Evolutionary conservation across 2,113 vertebrate genomes (phyloP), one percentile per base, ranked within the genome.

Genomic region (Myrmophylax atrothorax): DNA sequence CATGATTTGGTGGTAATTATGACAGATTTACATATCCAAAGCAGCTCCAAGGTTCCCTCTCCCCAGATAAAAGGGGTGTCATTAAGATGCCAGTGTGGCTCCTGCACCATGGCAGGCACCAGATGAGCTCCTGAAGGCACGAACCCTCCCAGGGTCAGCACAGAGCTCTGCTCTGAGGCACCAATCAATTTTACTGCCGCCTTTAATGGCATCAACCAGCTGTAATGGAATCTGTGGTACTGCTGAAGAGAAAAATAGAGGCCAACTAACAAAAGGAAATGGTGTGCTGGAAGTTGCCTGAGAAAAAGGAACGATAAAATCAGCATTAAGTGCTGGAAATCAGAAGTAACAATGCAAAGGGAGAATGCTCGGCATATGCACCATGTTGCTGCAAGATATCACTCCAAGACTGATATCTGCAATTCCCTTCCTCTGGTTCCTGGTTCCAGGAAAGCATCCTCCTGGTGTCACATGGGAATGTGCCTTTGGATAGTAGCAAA

Each of bases 171-270:
- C 63, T 89, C 74, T 56, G 80, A 96, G 89, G 84, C 56, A 84
- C 92, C 77, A 84, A 87, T 94, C 92, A 89, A 89, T 97, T 95
- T 92, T 87, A 91, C 87, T 93, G 37, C 82, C 8, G 56, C 67
- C 93, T 95, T 91, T 81, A 90, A 93, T 14, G 63, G 88, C 87
- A 77, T 23, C 18, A 88, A 83, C 46, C 52, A 84, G 75, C 89
- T 69, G 68, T 94, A 94, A 96, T 88, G 78, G 91, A 93, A 81
- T 84, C 35, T 86, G 92, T 90, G 44, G 66, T 5, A 2, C 73
- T 4, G 28, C 63, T 86, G 59, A 79, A 53, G 67, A 87, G 46
- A 83, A 95, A 89, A 82, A 80, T 64, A 81, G 88, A 72, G 72
- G 76, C 73, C 72, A 79, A 13, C 78, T 68, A 93, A 91, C 73